Evolutionary conservation across 2,888 invertebrate genomes (phyloP).

Genomic region (Phanerotoma sp.): DNA sequence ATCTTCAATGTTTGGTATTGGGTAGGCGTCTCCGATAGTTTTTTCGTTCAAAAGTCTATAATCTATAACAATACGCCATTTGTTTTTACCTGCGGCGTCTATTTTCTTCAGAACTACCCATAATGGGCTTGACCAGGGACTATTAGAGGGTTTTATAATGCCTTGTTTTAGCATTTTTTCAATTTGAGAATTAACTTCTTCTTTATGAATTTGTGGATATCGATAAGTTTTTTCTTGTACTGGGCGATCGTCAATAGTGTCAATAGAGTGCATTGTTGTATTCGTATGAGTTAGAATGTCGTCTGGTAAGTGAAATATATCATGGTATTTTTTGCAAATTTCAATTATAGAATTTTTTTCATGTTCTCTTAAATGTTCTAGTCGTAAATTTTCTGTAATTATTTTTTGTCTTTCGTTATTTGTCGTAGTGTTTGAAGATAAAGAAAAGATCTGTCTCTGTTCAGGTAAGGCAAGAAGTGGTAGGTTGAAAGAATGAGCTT

Average conservation of each 20-base stretch:
- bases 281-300: slow-evolving; percentile 36
- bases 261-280: slow-evolving; percentile 38
- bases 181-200: slow-evolving; percentile 41
- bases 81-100: neutral
- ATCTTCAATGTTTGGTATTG: neutral
- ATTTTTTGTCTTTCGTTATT: neutral
- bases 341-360: slow-evolving; percentile 15
- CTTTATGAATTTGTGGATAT: slow-evolving; percentile 39
- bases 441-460: slow-evolving; percentile 7
- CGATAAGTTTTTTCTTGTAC: slow-evolving; percentile 42
- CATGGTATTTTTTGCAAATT: slow-evolving; percentile 19
- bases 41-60: slow-evolving; percentile 1
- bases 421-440: neutral
- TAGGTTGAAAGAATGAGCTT: neutral
- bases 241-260: slow-evolving; percentile 37
- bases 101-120: slow-evolving; percentile 3
- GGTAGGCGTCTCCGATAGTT: slow-evolving; percentile 6
- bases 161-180: slow-evolving; percentile 38
- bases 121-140: neutral
- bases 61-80: slow-evolving; percentile 1
- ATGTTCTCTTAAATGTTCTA: slow-evolving; percentile 20
- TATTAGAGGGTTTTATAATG: slow-evolving; percentile 34
- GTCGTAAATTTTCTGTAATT: slow-evolving; percentile 5
- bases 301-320: slow-evolving; percentile 21
- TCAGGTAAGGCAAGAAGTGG: neutral